Percentiles rank a stretch among this genome's conserved stretches.
Evolutionary conservation across 2,888 invertebrate genomes (phyloP).

Genomic region (Stenolophus ochropezus): DNA sequence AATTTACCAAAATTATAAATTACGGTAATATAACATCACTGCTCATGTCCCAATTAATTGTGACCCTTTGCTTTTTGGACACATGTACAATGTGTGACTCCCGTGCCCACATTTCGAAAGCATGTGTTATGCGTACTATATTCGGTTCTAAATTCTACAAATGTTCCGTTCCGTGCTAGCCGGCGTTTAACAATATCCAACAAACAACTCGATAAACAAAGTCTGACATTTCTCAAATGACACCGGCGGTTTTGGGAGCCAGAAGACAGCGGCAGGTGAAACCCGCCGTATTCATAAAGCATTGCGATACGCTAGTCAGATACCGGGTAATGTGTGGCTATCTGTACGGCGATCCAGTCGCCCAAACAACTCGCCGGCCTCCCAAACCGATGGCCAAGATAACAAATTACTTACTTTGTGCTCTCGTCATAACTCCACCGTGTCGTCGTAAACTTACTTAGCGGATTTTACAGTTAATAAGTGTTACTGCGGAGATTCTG

Average conservation of each 20-base stretch:
- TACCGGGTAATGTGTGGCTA: conserved; percentile 59
- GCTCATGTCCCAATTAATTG: too few relatives aligned
- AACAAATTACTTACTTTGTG: neutral
- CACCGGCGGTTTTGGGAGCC: conserved; percentile 14
- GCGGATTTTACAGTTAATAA: neutral
- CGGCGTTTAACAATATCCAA: neutral
- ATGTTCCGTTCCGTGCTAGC: neutral
- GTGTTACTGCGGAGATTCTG: neutral
- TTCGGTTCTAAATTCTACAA: neutral
- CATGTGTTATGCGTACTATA: too few relatives aligned
- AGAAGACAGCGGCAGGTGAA: conserved; percentile 61
- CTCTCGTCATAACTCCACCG: neutral
- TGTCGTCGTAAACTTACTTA: neutral
- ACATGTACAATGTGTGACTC: too few relatives aligned
- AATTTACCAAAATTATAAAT: too few relatives aligned
- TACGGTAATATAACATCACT: too few relatives aligned
- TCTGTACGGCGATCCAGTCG: conserved; percentile 42
- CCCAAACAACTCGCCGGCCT: conserved; percentile 5
- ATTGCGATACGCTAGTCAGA: conserved; percentile 65
- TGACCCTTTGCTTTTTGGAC: too few relatives aligned
- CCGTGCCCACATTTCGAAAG: too few relatives aligned
- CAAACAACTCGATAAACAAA: conserved; percentile 13
- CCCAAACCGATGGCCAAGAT: conserved; percentile 1
- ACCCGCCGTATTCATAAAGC: conserved; percentile 64
- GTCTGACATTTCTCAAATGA: conserved; percentile 27